Evolutionary conservation across 1,140 invertebrate genomes (phyloP).

Genomic region (Bombus superbus): DNA sequence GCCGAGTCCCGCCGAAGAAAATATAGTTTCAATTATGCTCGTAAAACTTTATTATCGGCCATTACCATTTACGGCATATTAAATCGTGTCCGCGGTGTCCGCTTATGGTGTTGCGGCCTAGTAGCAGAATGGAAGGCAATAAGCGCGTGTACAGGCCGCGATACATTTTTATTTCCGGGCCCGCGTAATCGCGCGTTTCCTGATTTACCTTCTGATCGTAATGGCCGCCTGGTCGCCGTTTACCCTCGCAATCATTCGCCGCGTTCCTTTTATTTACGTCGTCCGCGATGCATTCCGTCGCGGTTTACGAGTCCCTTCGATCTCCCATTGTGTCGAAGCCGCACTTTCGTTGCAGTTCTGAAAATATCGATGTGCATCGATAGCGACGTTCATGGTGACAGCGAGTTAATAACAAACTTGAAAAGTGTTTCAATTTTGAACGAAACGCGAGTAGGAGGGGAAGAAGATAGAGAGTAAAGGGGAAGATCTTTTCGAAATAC

Average conservation of each 20-base stretch:
- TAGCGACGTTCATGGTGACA: background rate
- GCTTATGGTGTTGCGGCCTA: conserved; percentile 31
- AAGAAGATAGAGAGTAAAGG: background rate
- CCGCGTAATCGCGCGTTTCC: conserved; percentile 38
- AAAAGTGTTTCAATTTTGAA: background rate
- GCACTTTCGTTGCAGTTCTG: background rate
- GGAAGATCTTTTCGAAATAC: background rate
- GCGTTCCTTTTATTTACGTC: conserved; percentile 21
- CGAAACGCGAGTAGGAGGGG: fast-evolving
- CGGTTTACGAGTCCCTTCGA: conserved; percentile 18
- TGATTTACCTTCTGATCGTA: conserved; percentile 43
- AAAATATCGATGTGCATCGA: background rate
- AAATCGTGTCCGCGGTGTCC: conserved; percentile 24
- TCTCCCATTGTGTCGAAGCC: background rate
- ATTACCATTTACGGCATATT: conserved; percentile 48
- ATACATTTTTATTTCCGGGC: conserved; percentile 40
- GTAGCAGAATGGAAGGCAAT: conserved; percentile 18
- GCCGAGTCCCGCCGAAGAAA: background rate
- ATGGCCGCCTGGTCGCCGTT: conserved; percentile 11
- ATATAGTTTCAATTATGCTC: conserved; percentile 48
- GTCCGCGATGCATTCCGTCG: background rate
- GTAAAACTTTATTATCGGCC: conserved; percentile 48
- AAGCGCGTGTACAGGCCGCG: background rate
- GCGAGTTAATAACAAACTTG: background rate
- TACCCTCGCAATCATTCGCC: background rate